phyloP scores from a whole-genome alignment of 2,888 invertebrate genomes.

The Arctia plantaginis region DNA sequence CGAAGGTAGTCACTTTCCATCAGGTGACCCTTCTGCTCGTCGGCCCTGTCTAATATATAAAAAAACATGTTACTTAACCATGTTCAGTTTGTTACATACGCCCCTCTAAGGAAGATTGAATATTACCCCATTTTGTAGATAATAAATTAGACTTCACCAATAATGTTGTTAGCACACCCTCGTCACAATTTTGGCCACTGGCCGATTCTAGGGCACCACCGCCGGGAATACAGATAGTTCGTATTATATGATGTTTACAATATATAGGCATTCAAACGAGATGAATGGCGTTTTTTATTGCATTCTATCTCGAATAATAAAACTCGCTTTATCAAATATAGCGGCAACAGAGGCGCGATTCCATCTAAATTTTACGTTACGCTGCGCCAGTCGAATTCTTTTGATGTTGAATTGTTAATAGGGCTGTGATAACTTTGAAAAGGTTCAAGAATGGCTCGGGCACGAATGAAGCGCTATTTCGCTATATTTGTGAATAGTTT shows the following conservation, averaged over 20 bases:
- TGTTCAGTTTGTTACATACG: constrained; percentile 23
- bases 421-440: constrained; percentile 31
- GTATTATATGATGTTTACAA: constrained; percentile 44
- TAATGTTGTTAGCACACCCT: constrained; percentile 48
- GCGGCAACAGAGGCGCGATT: constrained; percentile 26
- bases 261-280: constrained; percentile 34
- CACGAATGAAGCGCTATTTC: constrained; percentile 26
- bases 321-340: constrained; percentile 44
- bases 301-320: constrained; percentile 49
- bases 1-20: no score
- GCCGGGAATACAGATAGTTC: constrained; percentile 36
- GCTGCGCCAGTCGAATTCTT: constrained; percentile 28
- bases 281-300: constrained; percentile 51
- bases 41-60: no score
- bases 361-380: constrained; percentile 31
- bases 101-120: constrained; percentile 36
- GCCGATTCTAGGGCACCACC: constrained; percentile 28
- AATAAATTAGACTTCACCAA: constrained; percentile 49
- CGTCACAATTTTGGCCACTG: constrained; percentile 30
- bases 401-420: constrained; percentile 44
- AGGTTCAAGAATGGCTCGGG: constrained; percentile 17
- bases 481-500: constrained; percentile 33
- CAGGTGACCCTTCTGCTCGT: no score
- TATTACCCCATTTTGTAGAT: constrained; percentile 35
- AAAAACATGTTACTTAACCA: constrained; percentile 21